Evolutionary conservation across 2,888 invertebrate genomes (phyloP).

Genomic region (Zootermopsis nevadensis): DNA sequence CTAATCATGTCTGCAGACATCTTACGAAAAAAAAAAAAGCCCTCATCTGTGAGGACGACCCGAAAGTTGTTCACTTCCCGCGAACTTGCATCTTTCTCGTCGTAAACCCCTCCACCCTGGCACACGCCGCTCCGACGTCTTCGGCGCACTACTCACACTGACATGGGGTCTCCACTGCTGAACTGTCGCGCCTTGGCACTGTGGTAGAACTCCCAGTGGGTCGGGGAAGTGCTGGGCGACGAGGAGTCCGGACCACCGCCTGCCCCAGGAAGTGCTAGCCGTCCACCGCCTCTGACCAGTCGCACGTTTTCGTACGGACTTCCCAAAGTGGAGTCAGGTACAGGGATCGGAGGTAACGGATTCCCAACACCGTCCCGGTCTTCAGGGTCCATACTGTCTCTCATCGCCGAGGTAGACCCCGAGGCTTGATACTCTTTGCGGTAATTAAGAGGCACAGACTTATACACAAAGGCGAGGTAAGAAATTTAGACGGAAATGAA

Average conservation of each 20-base stretch:
- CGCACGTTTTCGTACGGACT: constrained; percentile 75
- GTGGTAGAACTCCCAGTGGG: constrained; percentile 68
- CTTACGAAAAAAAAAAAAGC: too few relatives aligned
- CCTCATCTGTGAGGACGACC: too few relatives aligned
- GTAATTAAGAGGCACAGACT: too few relatives aligned
- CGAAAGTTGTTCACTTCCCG: too few relatives aligned
- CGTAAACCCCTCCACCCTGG: too few relatives aligned
- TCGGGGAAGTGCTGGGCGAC: constrained; percentile 68
- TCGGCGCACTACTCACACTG: constrained; percentile 32
- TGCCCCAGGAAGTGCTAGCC: constrained; percentile 22
- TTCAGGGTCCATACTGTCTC: constrained; percentile 51
- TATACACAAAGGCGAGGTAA: too few relatives aligned
- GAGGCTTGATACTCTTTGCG: too few relatives aligned
- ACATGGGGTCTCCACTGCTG: not conserved
- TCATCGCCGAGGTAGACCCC: constrained; percentile 48
- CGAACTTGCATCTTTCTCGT: too few relatives aligned
- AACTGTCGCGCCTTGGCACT: constrained; percentile 22
- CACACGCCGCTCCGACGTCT: too few relatives aligned
- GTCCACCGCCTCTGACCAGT: constrained; percentile 57
- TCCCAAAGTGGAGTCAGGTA: constrained; percentile 70
- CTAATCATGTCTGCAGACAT: too few relatives aligned
- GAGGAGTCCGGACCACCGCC: constrained; percentile 62
- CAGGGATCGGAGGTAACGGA: constrained; percentile 75
- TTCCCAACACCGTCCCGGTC: constrained; percentile 70
- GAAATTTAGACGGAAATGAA: too few relatives aligned